These are phyloP conservation scores for Gandaritis pyraliata DNA, from an alignment of 2,888 invertebrate species.

Conservation along the genomic window DNA sequence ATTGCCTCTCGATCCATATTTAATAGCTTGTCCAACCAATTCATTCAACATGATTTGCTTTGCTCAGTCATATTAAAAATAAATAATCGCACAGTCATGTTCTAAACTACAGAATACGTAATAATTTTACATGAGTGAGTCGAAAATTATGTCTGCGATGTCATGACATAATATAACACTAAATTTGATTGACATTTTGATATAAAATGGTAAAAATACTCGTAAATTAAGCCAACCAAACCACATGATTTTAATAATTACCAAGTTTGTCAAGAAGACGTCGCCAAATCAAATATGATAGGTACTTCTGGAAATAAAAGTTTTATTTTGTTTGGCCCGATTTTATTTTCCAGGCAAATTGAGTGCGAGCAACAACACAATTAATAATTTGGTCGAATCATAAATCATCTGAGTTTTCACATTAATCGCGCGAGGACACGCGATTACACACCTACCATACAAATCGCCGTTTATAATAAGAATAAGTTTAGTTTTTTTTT, in stretches of 20 bases:
- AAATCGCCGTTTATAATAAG: slow-evolving; percentile 49
- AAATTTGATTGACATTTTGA: too few species aligned
- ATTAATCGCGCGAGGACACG: slow-evolving; percentile 60
- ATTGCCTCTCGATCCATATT: slow-evolving; percentile 32
- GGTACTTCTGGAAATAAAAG: background rate
- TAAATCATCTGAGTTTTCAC: slow-evolving; percentile 57
- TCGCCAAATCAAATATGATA: background rate
- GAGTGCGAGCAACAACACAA: slow-evolving; percentile 30
- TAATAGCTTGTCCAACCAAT: slow-evolving; percentile 21
- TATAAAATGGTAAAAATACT: too few species aligned
- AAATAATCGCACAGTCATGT: background rate
- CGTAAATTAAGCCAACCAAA: too few species aligned
- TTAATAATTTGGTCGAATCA: slow-evolving; percentile 37
- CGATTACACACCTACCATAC: slow-evolving; percentile 58
- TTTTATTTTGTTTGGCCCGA: slow-evolving; percentile 1
- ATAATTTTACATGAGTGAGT: background rate
- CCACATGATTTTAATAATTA: too few species aligned
- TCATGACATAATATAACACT: too few species aligned
- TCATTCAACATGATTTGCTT: slow-evolving; percentile 4
- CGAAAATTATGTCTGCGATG: too few species aligned
- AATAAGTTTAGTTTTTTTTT: slow-evolving; percentile 51
- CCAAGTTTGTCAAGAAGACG: too few species aligned
- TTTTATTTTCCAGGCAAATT: slow-evolving; percentile 26
- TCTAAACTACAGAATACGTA: background rate
- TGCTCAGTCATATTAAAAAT: background rate